These are phyloP conservation scores for Dicrurus megarhynchus DNA, from an alignment of 2,113 vertebrate species.

Conservation along the genomic window DNA sequence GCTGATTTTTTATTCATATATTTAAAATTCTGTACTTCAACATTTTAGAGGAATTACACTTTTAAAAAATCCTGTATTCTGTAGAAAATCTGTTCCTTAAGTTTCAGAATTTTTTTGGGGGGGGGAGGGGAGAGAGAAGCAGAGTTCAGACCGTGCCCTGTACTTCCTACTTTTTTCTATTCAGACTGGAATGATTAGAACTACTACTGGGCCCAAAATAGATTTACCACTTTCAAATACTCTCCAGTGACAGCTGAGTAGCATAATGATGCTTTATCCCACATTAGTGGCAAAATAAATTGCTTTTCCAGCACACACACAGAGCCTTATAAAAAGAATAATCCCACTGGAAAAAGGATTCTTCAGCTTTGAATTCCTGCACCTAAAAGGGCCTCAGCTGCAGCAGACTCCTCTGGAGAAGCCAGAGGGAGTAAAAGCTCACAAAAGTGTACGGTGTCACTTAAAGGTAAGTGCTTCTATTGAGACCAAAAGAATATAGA, in stretches of 20 bases:
- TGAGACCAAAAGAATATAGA: not conserved
- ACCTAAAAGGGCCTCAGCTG: not conserved
- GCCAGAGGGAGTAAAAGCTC: not conserved
- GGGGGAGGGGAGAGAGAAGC: accelerated
- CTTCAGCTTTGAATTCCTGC: not conserved
- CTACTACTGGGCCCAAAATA: not conserved
- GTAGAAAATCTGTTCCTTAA: not conserved
- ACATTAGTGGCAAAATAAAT: slow-evolving; percentile 21
- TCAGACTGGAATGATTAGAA: not conserved
- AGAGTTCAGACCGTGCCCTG: not conserved
- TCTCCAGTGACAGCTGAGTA: not conserved
- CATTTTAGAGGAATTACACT: not conserved
- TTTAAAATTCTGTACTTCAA: not conserved
- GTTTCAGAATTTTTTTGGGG: not conserved
- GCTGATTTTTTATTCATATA: not conserved
- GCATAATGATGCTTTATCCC: not conserved
- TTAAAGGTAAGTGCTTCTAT: not conserved
- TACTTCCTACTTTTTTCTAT: not conserved
- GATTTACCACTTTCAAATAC: not conserved
- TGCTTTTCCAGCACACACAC: not conserved
- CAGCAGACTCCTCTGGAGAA: not conserved
- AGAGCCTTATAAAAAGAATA: not conserved
- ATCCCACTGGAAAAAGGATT: slow-evolving; percentile 17
- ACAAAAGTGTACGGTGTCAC: not conserved
- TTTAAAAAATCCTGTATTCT: not conserved